These are phyloP conservation scores for Acestrorhynchus altus DNA, from an alignment of 2,797 vertebrate genomes.

Conservation along the genomic window DNA sequence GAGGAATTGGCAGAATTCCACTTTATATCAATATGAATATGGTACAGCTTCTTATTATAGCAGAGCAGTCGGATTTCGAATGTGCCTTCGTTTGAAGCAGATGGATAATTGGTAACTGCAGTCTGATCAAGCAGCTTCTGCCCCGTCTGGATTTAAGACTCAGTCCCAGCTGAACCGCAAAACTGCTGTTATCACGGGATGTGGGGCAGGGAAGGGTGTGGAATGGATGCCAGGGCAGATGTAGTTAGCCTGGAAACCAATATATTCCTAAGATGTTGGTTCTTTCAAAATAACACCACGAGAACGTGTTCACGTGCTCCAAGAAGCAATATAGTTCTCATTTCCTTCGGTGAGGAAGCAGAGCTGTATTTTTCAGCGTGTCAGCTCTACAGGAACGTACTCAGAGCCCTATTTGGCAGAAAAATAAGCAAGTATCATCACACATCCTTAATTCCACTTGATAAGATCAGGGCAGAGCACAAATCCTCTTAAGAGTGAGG, in stretches of 20 bases:
- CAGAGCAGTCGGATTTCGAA: too few species aligned
- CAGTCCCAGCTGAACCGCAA: not conserved
- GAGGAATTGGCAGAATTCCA: too few species aligned
- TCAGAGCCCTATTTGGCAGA: not conserved
- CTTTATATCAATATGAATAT: too few species aligned
- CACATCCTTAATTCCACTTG: constrained; percentile 47
- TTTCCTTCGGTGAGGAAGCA: not conserved
- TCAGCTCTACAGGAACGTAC: not conserved
- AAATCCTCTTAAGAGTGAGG: constrained; percentile 48
- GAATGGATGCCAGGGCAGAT: not conserved
- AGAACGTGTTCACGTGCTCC: not conserved
- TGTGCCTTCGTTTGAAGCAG: too few species aligned
- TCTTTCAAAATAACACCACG: not conserved
- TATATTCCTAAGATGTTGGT: not conserved
- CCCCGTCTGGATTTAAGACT: too few species aligned
- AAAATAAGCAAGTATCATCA: constrained; percentile 19
- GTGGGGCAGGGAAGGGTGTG: too few species aligned
- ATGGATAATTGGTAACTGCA: too few species aligned
- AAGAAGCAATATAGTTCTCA: not conserved
- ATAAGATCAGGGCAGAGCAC: constrained; percentile 44
- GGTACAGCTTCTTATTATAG: too few species aligned
- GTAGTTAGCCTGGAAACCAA: not conserved
- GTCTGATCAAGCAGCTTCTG: too few species aligned
- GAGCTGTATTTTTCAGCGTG: constrained; percentile 19
- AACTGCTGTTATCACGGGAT: too few species aligned